These are phyloP conservation scores for Carcharodon carcharias DNA, from an alignment of 2,797 vertebrate genomes.

Conservation along the genomic window DNA sequence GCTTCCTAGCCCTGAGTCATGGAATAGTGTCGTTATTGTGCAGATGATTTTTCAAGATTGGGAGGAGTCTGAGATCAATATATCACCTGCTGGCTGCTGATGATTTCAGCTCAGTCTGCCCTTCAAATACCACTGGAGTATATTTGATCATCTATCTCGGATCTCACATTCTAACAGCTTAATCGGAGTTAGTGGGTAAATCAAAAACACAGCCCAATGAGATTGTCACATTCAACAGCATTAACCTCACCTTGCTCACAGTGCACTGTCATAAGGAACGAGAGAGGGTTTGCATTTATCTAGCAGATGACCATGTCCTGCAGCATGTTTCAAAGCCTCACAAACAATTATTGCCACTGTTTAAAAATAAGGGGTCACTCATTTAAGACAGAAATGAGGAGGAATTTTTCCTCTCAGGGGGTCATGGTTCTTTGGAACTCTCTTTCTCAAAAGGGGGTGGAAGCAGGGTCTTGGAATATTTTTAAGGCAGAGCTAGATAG, in stretches of 20 bases:
- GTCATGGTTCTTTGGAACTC: too few species aligned
- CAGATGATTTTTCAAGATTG: background rate
- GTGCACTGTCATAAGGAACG: background rate
- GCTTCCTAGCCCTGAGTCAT: background rate
- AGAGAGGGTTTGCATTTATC: background rate
- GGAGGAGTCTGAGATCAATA: background rate
- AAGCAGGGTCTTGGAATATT: too few species aligned
- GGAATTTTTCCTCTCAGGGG: too few species aligned
- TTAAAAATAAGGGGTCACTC: too few species aligned
- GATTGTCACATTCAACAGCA: background rate
- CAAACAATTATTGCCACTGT: background rate
- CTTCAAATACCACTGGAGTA: background rate
- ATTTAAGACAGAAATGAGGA: too few species aligned
- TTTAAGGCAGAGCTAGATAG: too few species aligned
- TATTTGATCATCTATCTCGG: background rate
- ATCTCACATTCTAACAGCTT: background rate
- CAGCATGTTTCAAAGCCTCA: background rate
- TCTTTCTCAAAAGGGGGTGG: too few species aligned
- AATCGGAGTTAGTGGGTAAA: background rate
- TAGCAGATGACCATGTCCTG: background rate
- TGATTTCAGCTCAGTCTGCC: background rate
- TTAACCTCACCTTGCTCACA: background rate
- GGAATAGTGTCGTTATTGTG: background rate
- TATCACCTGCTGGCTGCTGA: background rate
- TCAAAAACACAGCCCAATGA: background rate